Conservation (phyloP, 2,797 vertebrate species). For the Sebastes paucispinis region DNA sequence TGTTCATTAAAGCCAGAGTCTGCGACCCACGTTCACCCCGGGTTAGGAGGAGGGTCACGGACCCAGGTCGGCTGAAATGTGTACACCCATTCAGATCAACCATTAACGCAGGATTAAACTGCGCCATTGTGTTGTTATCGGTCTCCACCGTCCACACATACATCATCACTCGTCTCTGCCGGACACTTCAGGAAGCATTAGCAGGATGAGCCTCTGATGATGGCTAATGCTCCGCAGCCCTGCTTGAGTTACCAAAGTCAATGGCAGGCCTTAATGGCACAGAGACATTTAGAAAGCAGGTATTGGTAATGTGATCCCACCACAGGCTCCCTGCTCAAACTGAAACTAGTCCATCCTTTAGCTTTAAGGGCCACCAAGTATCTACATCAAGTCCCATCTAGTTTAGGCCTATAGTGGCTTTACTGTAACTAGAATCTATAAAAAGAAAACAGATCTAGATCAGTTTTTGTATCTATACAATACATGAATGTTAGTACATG, state of each 20-base stretch:
- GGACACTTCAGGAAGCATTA: conserved; percentile 59
- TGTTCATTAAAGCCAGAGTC: neutral
- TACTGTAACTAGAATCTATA: neutral
- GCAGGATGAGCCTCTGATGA: conserved; percentile 45
- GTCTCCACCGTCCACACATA: conserved; percentile 1
- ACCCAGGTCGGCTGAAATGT: neutral
- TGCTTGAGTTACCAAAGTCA: conserved; percentile 68
- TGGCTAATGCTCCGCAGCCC: conserved; percentile 52
- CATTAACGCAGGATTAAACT: neutral
- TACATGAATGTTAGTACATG: neutral
- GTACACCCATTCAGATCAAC: neutral
- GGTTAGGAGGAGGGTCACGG: neutral
- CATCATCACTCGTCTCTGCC: conserved; percentile 21
- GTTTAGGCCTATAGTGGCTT: neutral
- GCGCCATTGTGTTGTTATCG: neutral
- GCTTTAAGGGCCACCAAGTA: neutral
- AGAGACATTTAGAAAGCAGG: conserved; percentile 68
- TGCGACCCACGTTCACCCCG: neutral
- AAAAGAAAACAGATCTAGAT: neutral
- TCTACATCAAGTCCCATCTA: neutral
- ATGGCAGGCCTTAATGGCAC: conserved; percentile 61
- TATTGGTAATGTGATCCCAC: conserved; percentile 70
- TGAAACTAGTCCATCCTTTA: conserved; percentile 12
- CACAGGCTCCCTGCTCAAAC: conserved; percentile 20
- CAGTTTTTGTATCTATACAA: neutral